Evolutionary conservation across 92 coral and sea anemone species (phyloP).

Genomic region (Virgularia gustaviana): DNA sequence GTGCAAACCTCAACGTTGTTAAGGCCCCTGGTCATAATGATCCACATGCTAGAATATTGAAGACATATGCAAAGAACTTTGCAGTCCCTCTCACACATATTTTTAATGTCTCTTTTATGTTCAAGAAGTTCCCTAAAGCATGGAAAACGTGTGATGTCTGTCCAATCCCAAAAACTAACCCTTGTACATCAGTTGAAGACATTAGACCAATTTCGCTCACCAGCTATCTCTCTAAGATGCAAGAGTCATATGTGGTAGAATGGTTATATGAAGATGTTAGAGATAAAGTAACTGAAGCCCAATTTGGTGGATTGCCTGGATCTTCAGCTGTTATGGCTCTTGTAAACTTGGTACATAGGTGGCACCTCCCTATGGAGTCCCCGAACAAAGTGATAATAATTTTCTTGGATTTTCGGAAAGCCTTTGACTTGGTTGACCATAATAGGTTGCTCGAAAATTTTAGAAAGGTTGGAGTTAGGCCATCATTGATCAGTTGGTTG

Average conservation of each 20-base stretch:
- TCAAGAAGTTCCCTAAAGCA: neutral
- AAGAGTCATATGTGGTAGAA: slow-evolving; percentile 6
- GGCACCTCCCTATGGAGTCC: too few relatives aligned
- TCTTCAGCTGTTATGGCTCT: too few relatives aligned
- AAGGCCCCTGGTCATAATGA: neutral
- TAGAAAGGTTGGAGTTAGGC: neutral
- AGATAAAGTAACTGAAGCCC: neutral
- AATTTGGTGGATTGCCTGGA: neutral
- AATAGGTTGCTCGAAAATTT: neutral
- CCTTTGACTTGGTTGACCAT: neutral
- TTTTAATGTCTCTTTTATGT: neutral
- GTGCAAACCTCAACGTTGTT: neutral
- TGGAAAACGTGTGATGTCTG: neutral
- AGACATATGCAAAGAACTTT: neutral
- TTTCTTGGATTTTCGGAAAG: neutral
- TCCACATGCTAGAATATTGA: neutral
- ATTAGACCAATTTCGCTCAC: slow-evolving; percentile 8
- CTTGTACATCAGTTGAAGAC: neutral
- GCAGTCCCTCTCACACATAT: neutral
- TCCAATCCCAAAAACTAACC: neutral
- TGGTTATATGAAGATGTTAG: neutral
- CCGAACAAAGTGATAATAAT: neutral
- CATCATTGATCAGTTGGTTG: neutral
- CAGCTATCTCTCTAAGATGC: neutral
- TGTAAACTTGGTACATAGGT: too few relatives aligned